Evolutionary conservation across 2,888 invertebrate genomes (phyloP).

Genomic region (Tachina lurida): DNA sequence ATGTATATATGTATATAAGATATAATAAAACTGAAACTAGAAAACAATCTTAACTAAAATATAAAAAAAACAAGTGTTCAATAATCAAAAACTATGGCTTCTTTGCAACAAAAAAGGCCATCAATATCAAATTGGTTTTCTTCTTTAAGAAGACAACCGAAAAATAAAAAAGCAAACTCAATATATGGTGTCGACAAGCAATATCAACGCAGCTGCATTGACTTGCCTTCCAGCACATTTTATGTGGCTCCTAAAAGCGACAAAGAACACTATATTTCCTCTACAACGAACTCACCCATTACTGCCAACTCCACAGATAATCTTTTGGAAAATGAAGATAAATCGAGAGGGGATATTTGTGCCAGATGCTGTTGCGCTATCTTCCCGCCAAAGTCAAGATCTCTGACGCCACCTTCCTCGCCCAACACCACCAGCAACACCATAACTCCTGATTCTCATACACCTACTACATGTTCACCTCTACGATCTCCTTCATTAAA

Average conservation of each 20-base stretch:
- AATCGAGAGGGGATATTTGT: slow-evolving; percentile 75
- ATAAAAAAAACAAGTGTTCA: slow-evolving; percentile 52
- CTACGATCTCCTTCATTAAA: slow-evolving; percentile 71
- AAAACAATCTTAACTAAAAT: slow-evolving; percentile 24
- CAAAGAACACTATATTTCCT: slow-evolving; percentile 9
- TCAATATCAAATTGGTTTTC: slow-evolving; percentile 92
- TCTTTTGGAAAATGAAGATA: slow-evolving; percentile 67
- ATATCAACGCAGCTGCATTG: slow-evolving; percentile 82
- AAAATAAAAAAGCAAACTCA: slow-evolving; percentile 78
- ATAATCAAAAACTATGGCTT: slow-evolving; percentile 74
- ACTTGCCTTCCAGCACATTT: slow-evolving; percentile 80
- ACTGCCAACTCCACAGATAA: slow-evolving; percentile 74
- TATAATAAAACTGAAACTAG: neutral
- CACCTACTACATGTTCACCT: slow-evolving; percentile 76
- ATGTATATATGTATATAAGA: neutral
- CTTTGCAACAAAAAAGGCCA: slow-evolving; percentile 86
- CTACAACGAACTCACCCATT: slow-evolving; percentile 27
- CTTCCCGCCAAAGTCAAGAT: slow-evolving; percentile 57
- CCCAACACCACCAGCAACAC: slow-evolving; percentile 67
- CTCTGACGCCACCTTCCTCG: slow-evolving; percentile 63
- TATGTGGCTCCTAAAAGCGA: slow-evolving; percentile 75
- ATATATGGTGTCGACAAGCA: slow-evolving; percentile 77
- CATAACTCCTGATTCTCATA: slow-evolving; percentile 71
- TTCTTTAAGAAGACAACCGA: slow-evolving; percentile 87
- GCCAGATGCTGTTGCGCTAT: slow-evolving; percentile 81